Conservation (phyloP, 30 jellyfish, hydroid and myxozoan genomes). For the Aurelia aurita region DNA sequence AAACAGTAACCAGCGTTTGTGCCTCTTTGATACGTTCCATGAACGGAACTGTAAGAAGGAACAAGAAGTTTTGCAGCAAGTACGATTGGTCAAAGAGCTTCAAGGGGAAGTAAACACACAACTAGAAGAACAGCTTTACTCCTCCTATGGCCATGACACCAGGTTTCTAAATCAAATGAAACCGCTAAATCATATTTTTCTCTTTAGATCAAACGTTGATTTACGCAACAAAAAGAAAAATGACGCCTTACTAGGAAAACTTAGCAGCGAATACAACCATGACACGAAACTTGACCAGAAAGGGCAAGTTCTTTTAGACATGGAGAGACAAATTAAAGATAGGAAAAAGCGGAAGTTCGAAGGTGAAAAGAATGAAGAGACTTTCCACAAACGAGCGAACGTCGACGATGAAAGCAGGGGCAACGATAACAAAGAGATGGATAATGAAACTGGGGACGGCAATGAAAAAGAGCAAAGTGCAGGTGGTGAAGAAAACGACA, state of each 20-base stretch:
- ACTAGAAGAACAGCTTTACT: slow-evolving; percentile 41
- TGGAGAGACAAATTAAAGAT: not conserved
- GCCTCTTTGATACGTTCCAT: slow-evolving; percentile 33
- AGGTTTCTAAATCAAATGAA: slow-evolving; percentile 12
- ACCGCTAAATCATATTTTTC: slow-evolving; percentile 11
- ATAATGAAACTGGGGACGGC: too few relatives aligned
- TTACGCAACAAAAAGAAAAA: not conserved
- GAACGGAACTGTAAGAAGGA: slow-evolving; percentile 23
- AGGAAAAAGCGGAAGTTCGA: not conserved
- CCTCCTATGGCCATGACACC: not conserved
- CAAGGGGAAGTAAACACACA: slow-evolving; percentile 41
- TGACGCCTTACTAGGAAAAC: not conserved
- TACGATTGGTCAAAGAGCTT: slow-evolving; percentile 10
- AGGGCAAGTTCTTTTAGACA: not conserved
- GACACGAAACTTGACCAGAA: not conserved
- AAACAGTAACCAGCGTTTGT: slow-evolving; percentile 10
- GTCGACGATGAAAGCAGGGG: not conserved
- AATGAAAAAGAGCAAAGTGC: too few relatives aligned
- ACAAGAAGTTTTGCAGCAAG: slow-evolving; percentile 22
- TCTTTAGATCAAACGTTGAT: not conserved
- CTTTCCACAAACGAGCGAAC: not conserved
- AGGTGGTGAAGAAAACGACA: too few relatives aligned
- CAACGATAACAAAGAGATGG: too few relatives aligned
- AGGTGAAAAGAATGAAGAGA: not conserved
- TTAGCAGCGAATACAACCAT: not conserved